A percentile compares a stretch with the other conserved stretches of the same genome.
Evolutionary conservation across 2,888 invertebrate species (phyloP).

Genomic region (Hypomecis punctinalis): DNA sequence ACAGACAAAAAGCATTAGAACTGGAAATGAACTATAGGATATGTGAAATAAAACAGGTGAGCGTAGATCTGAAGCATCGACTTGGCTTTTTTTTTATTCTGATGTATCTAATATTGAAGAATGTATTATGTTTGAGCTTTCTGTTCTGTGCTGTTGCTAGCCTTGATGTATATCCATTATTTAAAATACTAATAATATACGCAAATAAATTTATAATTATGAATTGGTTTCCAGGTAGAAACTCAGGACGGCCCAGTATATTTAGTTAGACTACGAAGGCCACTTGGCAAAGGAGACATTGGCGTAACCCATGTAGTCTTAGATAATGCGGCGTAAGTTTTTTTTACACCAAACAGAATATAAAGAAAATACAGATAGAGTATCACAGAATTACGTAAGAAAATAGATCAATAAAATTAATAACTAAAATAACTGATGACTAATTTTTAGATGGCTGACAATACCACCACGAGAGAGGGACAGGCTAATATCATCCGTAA

Average conservation of each 20-base stretch:
- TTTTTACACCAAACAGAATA: not conserved
- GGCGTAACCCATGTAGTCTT: conserved; percentile 57
- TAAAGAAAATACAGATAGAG: too few species aligned
- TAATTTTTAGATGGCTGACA: conserved; percentile 87
- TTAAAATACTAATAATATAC: too few species aligned
- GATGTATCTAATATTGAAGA: too few species aligned
- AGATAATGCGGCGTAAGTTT: conserved; percentile 45
- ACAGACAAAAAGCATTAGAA: conserved; percentile 39
- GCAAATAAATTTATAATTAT: not conserved
- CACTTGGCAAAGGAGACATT: conserved; percentile 58
- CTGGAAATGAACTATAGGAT: conserved; percentile 53
- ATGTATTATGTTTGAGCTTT: too few species aligned
- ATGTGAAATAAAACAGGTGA: conserved; percentile 46
- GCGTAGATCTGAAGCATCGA: too few species aligned
- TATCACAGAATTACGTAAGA: too few species aligned
- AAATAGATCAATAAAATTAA: too few species aligned
- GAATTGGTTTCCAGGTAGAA: conserved; percentile 52
- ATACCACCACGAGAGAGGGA: conserved; percentile 90
- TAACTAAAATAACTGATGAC: not conserved
- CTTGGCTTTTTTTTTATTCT: too few species aligned
- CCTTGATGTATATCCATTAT: too few species aligned
- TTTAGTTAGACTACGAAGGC: conserved; percentile 63
- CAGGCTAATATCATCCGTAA: conserved; percentile 87
- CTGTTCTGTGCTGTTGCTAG: too few species aligned
- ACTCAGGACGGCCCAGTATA: conserved; percentile 61